Conservation (phyloP, 2,113 vertebrate genomes). For the Dryoscopus gambensis region DNA sequence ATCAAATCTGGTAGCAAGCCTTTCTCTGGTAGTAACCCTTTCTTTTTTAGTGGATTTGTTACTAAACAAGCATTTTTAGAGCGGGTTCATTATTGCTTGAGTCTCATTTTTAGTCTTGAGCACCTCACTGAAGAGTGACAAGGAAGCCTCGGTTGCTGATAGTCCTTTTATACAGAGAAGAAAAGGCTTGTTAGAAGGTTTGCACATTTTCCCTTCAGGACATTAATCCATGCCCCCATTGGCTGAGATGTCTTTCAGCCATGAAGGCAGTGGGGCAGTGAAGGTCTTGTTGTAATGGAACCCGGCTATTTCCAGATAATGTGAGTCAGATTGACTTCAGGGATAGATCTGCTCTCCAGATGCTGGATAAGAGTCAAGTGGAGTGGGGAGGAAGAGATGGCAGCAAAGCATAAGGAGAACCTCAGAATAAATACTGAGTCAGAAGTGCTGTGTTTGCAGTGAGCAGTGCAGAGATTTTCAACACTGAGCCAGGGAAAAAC, state of each 20-base stretch:
- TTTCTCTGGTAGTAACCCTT: neutral
- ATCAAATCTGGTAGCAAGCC: neutral
- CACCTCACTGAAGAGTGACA: neutral
- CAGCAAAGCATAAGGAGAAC: neutral
- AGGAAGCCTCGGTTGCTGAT: neutral
- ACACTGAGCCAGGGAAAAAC: neutral
- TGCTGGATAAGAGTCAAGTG: slow-evolving; percentile 39
- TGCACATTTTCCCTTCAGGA: slow-evolving; percentile 55
- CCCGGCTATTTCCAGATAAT: slow-evolving; percentile 64
- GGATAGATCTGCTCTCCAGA: slow-evolving; percentile 62
- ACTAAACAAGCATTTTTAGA: neutral
- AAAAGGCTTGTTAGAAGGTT: neutral
- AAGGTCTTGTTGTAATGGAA: slow-evolving; percentile 66
- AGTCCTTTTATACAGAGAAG: neutral
- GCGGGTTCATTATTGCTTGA: neutral
- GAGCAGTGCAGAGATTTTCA: neutral
- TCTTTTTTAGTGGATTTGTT: neutral
- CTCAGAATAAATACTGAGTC: neutral
- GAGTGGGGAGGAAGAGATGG: slow-evolving; percentile 19
- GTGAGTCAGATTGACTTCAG: slow-evolving; percentile 55
- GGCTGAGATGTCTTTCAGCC: slow-evolving; percentile 51
- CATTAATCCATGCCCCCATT: slow-evolving; percentile 42
- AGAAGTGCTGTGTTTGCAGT: neutral
- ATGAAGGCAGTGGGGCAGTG: slow-evolving; percentile 51
- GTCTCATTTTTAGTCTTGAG: neutral